phyloP scores from a whole-genome alignment of 2,888 invertebrate species.

The Adineta ricciae region DNA sequence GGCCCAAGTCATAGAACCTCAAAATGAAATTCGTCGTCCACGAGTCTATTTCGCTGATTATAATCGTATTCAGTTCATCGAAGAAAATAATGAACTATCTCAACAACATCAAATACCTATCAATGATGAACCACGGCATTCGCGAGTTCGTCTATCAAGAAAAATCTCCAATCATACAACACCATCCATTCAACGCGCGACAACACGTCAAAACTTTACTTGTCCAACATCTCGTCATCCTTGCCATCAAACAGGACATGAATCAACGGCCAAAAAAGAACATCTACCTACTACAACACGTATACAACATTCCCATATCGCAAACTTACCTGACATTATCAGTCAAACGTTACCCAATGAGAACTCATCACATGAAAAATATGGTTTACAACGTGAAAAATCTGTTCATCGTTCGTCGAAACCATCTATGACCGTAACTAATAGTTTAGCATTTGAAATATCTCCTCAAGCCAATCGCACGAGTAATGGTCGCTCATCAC shows the following conservation, averaged over 20 bases:
- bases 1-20: neutral
- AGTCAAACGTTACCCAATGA: neutral
- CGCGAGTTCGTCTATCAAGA: neutral
- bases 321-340: neutral
- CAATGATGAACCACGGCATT: neutral
- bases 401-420: neutral
- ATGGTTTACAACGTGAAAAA: neutral
- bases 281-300: neutral
- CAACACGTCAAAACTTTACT: neutral
- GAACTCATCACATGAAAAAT: neutral
- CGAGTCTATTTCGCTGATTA: constrained; percentile 19
- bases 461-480: neutral
- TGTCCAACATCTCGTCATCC: neutral
- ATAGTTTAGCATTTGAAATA: neutral
- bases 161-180: neutral
- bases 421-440: neutral
- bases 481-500: neutral
- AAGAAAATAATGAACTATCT: neutral
- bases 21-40: constrained; percentile 4
- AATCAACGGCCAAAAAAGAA: neutral
- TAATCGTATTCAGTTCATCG: neutral
- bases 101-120: neutral
- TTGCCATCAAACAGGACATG: neutral
- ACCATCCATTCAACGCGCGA: neutral
- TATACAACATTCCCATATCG: neutral